These are phyloP conservation scores for Polyergus mexicanus DNA, from an alignment of 1,140 invertebrate genomes.

Conservation along the genomic window DNA sequence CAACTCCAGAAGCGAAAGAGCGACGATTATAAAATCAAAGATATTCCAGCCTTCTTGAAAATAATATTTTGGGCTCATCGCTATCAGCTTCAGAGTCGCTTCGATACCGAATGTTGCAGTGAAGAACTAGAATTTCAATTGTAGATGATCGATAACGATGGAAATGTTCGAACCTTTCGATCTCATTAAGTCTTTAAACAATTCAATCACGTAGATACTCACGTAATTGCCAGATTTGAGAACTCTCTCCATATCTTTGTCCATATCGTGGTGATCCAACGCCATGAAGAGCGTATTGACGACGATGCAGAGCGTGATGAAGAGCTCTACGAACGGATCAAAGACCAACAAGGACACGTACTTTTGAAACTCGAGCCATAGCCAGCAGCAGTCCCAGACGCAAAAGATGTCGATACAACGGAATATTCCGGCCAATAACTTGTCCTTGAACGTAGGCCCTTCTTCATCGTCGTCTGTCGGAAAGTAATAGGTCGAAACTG, in stretches of 20 bases:
- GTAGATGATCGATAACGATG: background rate
- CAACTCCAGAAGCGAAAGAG: constrained; percentile 97
- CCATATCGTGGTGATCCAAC: constrained; percentile 98
- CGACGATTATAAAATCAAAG: constrained; percentile 99
- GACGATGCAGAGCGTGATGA: constrained; percentile 99
- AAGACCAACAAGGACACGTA: constrained; percentile 97
- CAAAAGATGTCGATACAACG: constrained; percentile 97
- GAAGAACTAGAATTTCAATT: constrained; percentile 93
- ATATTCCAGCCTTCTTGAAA: constrained; percentile 99
- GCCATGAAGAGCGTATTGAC: constrained; percentile 99
- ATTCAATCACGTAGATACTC: constrained; percentile 85
- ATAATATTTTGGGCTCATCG: constrained; percentile 98
- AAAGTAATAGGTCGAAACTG: constrained; percentile 98
- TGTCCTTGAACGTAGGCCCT: constrained; percentile 95
- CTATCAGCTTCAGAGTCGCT: constrained; percentile 97
- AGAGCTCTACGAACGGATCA: constrained; percentile 99
- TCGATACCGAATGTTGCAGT: constrained; percentile 99
- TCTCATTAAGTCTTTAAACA: too few species aligned
- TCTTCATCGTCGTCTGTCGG: constrained; percentile 96
- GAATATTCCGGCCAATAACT: constrained; percentile 90
- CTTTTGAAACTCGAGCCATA: constrained; percentile 96
- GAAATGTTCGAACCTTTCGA: too few species aligned
- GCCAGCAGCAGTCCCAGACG: constrained; percentile 98
- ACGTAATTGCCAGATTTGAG: constrained; percentile 98
- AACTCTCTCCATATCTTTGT: constrained; percentile 93